Evolutionary conservation across 2,113 vertebrate genomes (phyloP).

Genomic region (Callipepla squamata): DNA sequence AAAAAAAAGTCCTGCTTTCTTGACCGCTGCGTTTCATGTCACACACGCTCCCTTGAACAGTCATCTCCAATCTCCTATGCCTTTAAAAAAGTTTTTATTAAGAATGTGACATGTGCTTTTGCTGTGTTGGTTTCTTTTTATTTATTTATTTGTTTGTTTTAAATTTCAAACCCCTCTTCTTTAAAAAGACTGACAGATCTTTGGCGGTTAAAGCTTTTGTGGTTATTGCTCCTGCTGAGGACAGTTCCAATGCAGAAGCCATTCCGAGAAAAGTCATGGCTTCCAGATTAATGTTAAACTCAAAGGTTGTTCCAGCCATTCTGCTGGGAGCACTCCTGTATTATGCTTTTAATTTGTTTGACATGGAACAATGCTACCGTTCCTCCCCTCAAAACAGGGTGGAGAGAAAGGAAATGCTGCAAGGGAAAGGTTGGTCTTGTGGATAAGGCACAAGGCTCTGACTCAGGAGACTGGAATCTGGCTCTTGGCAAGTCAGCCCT

Average conservation of each 20-base stretch:
- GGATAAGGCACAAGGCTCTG: constrained; percentile 57
- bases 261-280: not conserved
- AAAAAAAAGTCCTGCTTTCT: not conserved
- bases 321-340: not conserved
- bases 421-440: constrained; percentile 36
- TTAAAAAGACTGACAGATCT: not conserved
- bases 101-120: not conserved
- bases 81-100: not conserved
- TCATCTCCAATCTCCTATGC: not conserved
- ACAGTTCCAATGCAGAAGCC: constrained; percentile 3
- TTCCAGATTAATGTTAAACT: constrained; percentile 41
- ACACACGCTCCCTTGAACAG: not conserved
- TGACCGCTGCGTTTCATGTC: not conserved
- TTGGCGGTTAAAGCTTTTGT: not conserved
- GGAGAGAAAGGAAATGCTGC: constrained; percentile 63
- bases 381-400: constrained; percentile 52
- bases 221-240: not conserved
- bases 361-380: constrained; percentile 9
- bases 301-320: not conserved
- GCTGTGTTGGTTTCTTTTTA: not conserved
- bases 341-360: not conserved
- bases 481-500: constrained; percentile 39
- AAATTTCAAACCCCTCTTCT: not conserved
- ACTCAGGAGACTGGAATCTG: constrained; percentile 53
- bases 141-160: not conserved